Evolutionary conservation across 2,888 invertebrate species (phyloP), one percentile per base, ranked within the genome.

Genomic region (Leuctra nigra): DNA sequence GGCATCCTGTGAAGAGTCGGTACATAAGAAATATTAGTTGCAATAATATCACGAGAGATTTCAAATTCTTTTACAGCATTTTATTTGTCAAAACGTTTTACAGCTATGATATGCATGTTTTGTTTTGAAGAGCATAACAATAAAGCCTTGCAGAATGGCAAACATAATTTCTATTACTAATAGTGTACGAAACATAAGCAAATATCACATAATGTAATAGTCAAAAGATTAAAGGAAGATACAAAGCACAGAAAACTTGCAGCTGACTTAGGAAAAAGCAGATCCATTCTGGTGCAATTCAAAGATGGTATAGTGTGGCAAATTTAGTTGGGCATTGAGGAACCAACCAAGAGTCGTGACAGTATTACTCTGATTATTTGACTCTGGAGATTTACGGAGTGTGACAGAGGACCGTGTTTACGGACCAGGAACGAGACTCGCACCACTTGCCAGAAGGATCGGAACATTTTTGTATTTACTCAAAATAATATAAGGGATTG

Each of bases 101-200:
- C 87, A 87, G 84, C 87, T 88, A 88, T 88, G 87, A 88, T 88
- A 88, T 88, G 88, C 88, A 87, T 87, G 84, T 73, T 81, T 82
- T 83, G 81, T 80, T 83, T 81, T 81, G 81, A 83, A 77, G 71
- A 69, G 64, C 63, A 64, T 63, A 72, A 72, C 76, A 77, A 76
- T 76, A 74, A 76, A 59, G 61, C 59, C 54, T 76, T 74, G 75
- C 77, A 76, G 77, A 77, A 78, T 78, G 77, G 76, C 75, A 74
- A 75, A 75, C 75, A 68, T 66, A 62, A 61, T 61, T 59, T 60
- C 59, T 61, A 53, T 57, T 59, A 57, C 54, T 57, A 53, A 59
- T 56, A 59, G 55, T 56, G 53, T 56, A 56, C 53, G 54, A 59
- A 59, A 59, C 54, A 54, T 50, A 59, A 59, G 59, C 59, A 59